Base-by-base conservation (phyloP, 2,888 invertebrate genomes). In the Neelides folsomi region DNA sequence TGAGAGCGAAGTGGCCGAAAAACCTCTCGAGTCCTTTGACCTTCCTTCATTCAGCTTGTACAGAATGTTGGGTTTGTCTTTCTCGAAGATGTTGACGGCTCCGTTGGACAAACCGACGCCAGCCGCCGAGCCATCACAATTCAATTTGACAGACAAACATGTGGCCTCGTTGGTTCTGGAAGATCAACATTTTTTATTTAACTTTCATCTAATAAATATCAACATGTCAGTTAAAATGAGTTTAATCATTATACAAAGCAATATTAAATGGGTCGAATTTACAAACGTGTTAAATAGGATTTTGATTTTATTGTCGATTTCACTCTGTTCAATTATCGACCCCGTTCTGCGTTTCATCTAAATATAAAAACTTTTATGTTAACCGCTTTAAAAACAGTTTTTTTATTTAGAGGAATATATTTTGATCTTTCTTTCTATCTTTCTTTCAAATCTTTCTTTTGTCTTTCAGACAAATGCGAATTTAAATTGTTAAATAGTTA, bases 31-130 rank as follows among this genome's bases (percentile, higher is more conserved):
- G 77, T 43, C 79, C 72, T 65, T 79, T 78, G 66, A 74, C 64
- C 74, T 75, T 13, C 73, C 68, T 12, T 79, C 78, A 1, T 72
- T 70, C 18, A 81, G 68, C 4, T 70, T 72, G 49, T 74, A 71
- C 0, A 71, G 65, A 52, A 75, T 72, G 47, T 71, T 68, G n/a
- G 75, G 75, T 13, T 71, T 74, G 52, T 66, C 71, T 56, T 73
- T 72, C 65, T 75, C 73, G 64, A 76, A 79, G 50, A 80, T 67
- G 56, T 75, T 70, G 16, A 81, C 72, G 1, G 73, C 71, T 10
- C 81, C 81, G 66, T 80, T 78, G 2, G 75, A 70, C 58, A 77
- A 76, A 38, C 81, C 81, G 35, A 73, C 76, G 15, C 79, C 79
- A 57, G 81, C 69, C 47, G 74, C 73, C 54, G 76, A 76, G 44